These are phyloP conservation scores for Campoletis sonorensis DNA, from an alignment of 1,140 invertebrate species.

Conservation along the genomic window DNA sequence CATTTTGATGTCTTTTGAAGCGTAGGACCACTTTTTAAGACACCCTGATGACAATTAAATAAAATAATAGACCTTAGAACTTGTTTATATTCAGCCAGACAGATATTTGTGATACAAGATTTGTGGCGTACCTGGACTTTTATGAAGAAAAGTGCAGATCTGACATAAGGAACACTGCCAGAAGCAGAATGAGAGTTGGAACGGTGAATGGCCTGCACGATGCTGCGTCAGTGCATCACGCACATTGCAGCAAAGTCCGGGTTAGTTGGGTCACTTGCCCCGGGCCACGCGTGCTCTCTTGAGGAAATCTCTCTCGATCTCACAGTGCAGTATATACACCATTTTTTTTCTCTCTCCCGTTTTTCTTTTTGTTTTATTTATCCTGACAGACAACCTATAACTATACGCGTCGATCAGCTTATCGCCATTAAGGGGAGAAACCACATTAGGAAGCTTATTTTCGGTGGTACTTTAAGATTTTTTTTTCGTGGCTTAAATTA, in stretches of 20 bases:
- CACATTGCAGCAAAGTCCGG: conserved; percentile 39
- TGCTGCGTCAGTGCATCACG: conserved; percentile 19
- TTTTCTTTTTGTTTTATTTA: too few species aligned
- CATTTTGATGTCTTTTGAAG: too few species aligned
- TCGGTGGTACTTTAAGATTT: too few species aligned
- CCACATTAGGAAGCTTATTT: too few species aligned
- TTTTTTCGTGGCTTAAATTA: too few species aligned
- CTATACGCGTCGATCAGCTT: neutral
- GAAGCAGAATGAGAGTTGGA: conserved; percentile 18
- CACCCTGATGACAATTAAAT: too few species aligned
- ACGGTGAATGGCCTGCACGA: conserved; percentile 39
- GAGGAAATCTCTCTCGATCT: conserved; percentile 38
- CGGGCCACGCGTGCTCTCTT: conserved; percentile 16
- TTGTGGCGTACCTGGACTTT: neutral
- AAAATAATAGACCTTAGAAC: neutral
- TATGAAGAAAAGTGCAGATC: neutral
- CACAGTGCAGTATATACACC: neutral
- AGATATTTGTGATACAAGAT: neutral
- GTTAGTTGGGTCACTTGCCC: conserved; percentile 40
- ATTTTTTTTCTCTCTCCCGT: too few species aligned
- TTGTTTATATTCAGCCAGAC: neutral
- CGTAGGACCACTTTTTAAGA: too few species aligned
- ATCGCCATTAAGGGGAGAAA: too few species aligned
- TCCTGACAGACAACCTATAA: neutral
- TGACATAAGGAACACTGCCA: neutral